These are phyloP conservation scores for Adelognathus sp. DNA, from an alignment of 2,888 invertebrate genomes.

Conservation along the genomic window DNA sequence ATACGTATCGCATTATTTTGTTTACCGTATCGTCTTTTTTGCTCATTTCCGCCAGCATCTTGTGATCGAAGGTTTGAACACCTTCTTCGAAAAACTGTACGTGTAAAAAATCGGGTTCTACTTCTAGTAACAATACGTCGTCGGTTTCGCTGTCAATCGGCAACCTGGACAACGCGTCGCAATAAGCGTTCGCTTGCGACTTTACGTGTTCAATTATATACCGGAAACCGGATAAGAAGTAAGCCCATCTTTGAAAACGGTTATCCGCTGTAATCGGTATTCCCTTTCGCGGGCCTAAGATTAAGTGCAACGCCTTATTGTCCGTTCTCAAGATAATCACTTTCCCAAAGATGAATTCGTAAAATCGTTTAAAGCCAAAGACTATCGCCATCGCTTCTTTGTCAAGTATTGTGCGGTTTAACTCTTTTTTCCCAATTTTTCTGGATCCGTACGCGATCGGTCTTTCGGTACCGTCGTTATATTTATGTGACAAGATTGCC, in stretches of 20 bases:
- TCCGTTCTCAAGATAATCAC: conserved; percentile 70
- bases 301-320: conserved; percentile 71
- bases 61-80: conserved; percentile 1
- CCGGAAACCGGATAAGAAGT: conserved; percentile 31
- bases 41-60: conserved; percentile 39
- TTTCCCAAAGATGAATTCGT: conserved; percentile 52
- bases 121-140: not conserved
- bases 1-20: conserved; percentile 36
- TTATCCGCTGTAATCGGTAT: conserved; percentile 65
- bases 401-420: conserved; percentile 52
- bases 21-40: conserved; percentile 31
- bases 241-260: conserved; percentile 68
- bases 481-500: conserved; percentile 52
- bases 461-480: conserved; percentile 29
- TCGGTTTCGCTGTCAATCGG: conserved; percentile 41
- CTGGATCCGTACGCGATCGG: conserved; percentile 53
- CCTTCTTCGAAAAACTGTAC: conserved; percentile 50
- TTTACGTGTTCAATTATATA: conserved; percentile 33
- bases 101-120: conserved; percentile 19
- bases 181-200: conserved; percentile 34
- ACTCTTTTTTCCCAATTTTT: conserved; percentile 40
- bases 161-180: conserved; percentile 37
- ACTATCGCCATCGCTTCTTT: conserved; percentile 50
- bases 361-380: not conserved
- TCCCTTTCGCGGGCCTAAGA: conserved; percentile 64